These are phyloP conservation scores for Ophioninae sp. DNA, from an alignment of 2,888 invertebrate species.

Conservation along the genomic window DNA sequence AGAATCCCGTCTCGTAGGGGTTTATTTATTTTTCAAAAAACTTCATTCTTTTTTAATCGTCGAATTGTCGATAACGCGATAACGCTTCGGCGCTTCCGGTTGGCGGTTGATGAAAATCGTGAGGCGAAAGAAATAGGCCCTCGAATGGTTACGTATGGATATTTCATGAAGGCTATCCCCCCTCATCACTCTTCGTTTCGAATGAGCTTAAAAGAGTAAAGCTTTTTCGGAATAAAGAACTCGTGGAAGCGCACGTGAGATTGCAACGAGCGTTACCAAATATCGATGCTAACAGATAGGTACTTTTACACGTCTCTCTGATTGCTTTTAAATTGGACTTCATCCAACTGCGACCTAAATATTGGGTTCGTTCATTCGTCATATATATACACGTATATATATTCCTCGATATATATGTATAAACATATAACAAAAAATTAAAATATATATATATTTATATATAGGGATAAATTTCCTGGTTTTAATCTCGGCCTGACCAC, in stretches of 20 bases:
- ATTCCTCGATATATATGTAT: not conserved
- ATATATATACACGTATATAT: slow-evolving; percentile 12
- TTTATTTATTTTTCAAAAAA: no score
- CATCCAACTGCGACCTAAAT: slow-evolving; percentile 64
- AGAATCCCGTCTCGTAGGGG: no score
- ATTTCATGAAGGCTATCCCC: slow-evolving; percentile 9
- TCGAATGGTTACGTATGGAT: slow-evolving; percentile 20
- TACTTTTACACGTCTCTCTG: slow-evolving; percentile 54
- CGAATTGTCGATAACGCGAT: not conserved
- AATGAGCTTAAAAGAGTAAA: slow-evolving; percentile 27
- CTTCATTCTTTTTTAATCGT: no score
- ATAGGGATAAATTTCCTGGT: slow-evolving; percentile 36
- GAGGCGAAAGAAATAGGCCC: slow-evolving; percentile 7
- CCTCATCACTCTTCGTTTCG: slow-evolving; percentile 18
- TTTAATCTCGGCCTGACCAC: slow-evolving; percentile 39
- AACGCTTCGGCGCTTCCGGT: slow-evolving; percentile 21
- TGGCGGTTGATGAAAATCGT: slow-evolving; percentile 6
- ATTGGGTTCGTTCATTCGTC: slow-evolving; percentile 31
- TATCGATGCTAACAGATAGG: slow-evolving; percentile 35
- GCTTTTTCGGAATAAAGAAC: slow-evolving; percentile 35
- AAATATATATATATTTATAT: slow-evolving; percentile 14
- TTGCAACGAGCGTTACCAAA: slow-evolving; percentile 36
- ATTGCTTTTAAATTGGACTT: slow-evolving; percentile 70
- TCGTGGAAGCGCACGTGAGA: not conserved
- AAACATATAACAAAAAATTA: not conserved